These are phyloP conservation scores for Stenurella melanura DNA, from an alignment of 2,888 invertebrate species.

Conservation along the genomic window DNA sequence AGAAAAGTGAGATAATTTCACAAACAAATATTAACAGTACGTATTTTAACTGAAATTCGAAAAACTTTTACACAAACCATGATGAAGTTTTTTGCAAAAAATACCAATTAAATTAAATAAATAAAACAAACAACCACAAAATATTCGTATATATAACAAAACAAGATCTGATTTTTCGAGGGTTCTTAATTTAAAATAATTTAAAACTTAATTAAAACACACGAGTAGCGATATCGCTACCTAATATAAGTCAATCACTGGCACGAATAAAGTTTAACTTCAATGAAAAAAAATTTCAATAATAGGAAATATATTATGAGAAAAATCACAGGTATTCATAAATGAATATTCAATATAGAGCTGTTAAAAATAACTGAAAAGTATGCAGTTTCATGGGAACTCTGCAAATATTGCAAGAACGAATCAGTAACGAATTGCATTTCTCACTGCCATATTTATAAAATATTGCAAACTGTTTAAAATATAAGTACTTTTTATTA, in stretches of 20 bases:
- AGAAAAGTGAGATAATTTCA: constrained; percentile 9
- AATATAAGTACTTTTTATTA: no score
- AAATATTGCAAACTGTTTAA: no score
- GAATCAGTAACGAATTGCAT: no score
- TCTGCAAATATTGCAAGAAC: background rate
- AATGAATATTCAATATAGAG: constrained; percentile 42
- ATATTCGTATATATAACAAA: constrained; percentile 8
- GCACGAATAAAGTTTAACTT: constrained; percentile 30
- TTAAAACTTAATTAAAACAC: constrained; percentile 26
- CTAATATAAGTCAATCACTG: constrained; percentile 23
- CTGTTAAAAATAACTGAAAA: constrained; percentile 16
- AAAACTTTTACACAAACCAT: background rate
- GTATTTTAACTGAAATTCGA: constrained; percentile 1
- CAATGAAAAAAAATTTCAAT: constrained; percentile 25
- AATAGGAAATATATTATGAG: constrained; percentile 49
- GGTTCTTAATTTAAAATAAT: background rate
- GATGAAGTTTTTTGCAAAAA: background rate
- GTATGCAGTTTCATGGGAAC: background rate
- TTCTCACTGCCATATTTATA: no score
- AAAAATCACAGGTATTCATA: constrained; percentile 54
- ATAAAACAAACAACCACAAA: background rate
- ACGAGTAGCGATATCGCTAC: background rate
- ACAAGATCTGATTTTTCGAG: background rate
- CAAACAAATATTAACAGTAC: constrained; percentile 11
- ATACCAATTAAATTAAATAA: background rate